Evolutionary conservation across 2,888 invertebrate genomes (phyloP), one percentile per base, ranked within the genome.

Genomic region (Lasioglossum zephyrum): DNA sequence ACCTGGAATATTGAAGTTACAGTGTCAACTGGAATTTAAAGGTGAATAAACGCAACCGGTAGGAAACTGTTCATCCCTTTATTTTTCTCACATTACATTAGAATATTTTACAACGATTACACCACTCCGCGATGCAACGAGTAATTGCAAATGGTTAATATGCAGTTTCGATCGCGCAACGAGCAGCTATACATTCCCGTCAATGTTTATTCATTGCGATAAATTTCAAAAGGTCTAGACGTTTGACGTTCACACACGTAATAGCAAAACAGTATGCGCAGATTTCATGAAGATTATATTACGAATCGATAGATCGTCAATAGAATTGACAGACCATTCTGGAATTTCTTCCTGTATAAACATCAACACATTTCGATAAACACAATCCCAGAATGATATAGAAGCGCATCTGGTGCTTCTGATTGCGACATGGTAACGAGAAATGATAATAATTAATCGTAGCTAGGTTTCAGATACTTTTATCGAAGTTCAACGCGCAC

Each of bases 21-120:
- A 31, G 16, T 41, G 41, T 41, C 49, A 53, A 22, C 36, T 60
- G 31, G 9, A n/a, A 47, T 26, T 11, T n/a, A 3, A 47, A 70
- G 74, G 47, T 47, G 49, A 82, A 76, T 63, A 73, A 66, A 69
- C 49, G 39, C 39, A 66, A 57, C 49, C 57, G 22, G 9, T 69
- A n/a, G 31, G 31, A 41, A 44, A 13, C 31, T 73, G 26, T 63
- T 53, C 22, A 53, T 49, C 76, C 70, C 47, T 83, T 83, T 76
- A 77, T 74, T 73, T 18, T 41, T 36, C 39, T 77, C 73, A 4
- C n/a, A n/a, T 49, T 82, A 66, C 82, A 82, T 26, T 49, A n/a
- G 36, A 53, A 53, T 49, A 44, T 72, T 63, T 31, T 44, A 47
- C 69, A 39, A 26, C 44, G 22, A 60, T n/a, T 16, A 31, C 18